phyloP scores from a whole-genome alignment of 2,797 vertebrate species.

The Vespertilio murinus region DNA sequence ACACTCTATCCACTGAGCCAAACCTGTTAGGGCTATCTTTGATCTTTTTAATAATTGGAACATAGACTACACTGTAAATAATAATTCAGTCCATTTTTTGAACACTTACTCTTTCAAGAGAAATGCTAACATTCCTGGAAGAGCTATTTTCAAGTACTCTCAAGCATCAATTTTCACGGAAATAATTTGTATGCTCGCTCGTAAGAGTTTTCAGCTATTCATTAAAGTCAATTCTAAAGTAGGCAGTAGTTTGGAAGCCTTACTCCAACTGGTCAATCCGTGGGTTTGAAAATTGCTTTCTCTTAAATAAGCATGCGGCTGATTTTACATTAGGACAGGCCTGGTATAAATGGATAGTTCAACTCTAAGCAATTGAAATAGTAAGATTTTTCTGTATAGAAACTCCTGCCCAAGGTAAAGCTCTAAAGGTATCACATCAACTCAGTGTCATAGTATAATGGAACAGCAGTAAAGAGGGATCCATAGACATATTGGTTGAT shows the following conservation, averaged over 20 bases:
- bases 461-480: neutral
- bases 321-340: neutral
- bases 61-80: neutral
- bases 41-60: slow-evolving; percentile 8
- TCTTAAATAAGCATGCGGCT: neutral
- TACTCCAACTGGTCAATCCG: neutral
- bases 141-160: slow-evolving; percentile 40
- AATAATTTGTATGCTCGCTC: slow-evolving; percentile 5
- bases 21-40: neutral
- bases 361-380: neutral
- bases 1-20: too few species aligned
- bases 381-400: neutral
- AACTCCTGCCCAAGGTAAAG: neutral
- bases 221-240: neutral
- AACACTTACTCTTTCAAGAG: slow-evolving; percentile 37
- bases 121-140: slow-evolving; percentile 52
- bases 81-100: slow-evolving; percentile 18
- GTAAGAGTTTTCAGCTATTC: neutral
- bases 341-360: neutral
- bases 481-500: neutral
- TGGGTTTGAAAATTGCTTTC: slow-evolving; percentile 5
- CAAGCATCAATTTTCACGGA: slow-evolving; percentile 17
- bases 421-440: neutral
- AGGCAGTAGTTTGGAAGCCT: neutral
- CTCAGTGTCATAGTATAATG: neutral